Base-by-base conservation (phyloP, 2,888 invertebrate species). In the Dascillus cervinus region DNA sequence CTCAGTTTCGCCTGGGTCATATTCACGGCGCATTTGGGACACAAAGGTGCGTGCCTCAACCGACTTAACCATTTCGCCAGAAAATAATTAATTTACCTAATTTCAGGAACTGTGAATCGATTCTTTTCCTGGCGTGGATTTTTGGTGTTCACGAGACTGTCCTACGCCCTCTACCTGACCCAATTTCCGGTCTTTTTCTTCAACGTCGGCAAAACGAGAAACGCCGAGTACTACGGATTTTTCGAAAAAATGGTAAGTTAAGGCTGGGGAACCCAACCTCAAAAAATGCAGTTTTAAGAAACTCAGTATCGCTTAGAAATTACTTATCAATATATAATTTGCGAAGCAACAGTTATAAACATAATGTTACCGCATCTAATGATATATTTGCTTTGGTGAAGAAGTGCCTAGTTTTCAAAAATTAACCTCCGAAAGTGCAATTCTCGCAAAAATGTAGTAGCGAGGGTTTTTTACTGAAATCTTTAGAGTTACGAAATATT, bases 101-200 rank as follows among this genome's bases (percentile, higher is more conserved):
- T 6, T 23, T 23, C 9, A 6, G 10, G 10, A 8, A 23, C 10
- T 6, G 9, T 8, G 5, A 8, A 9, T 8, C 57, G 59, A 37
- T 38, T 76, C 21, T 69, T 77, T 26, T 69, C 75, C 4, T 74
- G 74, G 71, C 70, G 64, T 45, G 71, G 75, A 24, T 81, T 79
- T 52, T 64, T 73, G 43, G 62, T 81, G 4, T 73, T 75, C 47
- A 80, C 81, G 5, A 73, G 77, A 52, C 64, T 81, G n/a, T 79
- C 80, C 17, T 82, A 82, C 52, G 75, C 78, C 15, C 67, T 80
- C 29, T 82, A 82, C 52, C 60, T 82, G 37, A 78, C 78, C 13
- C 81, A 82, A 54, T 81, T 81, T 49, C 81, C 81, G 3, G 71
- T 80, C 32, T 81, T 75, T 54, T 81, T 82, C 58, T 82, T 66